Evolutionary conservation across 2,888 invertebrate genomes (phyloP), one percentile per base, ranked within the genome.

Genomic region (Itoplectis maculator): DNA sequence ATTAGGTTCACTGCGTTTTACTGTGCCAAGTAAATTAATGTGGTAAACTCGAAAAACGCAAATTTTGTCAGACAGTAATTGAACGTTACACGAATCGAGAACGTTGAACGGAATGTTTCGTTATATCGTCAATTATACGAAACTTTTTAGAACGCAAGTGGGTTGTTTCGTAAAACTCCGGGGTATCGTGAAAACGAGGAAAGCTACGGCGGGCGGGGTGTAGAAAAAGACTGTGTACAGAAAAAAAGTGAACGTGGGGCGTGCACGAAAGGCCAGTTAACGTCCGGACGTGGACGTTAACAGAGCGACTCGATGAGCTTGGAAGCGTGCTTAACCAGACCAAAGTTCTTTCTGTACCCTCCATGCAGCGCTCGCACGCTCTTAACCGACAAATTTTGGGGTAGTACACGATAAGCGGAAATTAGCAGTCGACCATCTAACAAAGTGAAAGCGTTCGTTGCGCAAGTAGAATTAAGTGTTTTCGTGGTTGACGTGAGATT

Each of bases 341-440:
- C 70, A 88, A 88, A 88, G 83, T 88, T 88, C 59, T 56, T 35
- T 68, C 63, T 9, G 65, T 29, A 29, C 29, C 29, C n/a, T n/a
- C n/a, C 42, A 40, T 45, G n/a, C 35, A 51, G 15, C 51, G 63
- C 63, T 9, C 42, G n/a, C 72, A 13, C 23, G 37, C 15, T 29
- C 40, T 35, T 40, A 11, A 63, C 56, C 76, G 51, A 78, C 73
- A 20, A 74, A 81, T 70, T 70, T 69, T 63, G 37, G 59, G 49
- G 75, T 66, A 81, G 84, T 86, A 85, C 87, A 87, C 88, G 90
- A 91, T 90, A 88, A 87, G 87, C 88, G 91, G 91, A 91, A 90
- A 91, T 91, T 90, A 88, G 89, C 88, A 88, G 88, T 89, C 89
- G 86, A 86, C 84, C 85, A 87, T 88, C 18, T 20, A 51, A 40